These are phyloP conservation scores for Mormyrops boulengeri DNA, from an alignment of 2,797 vertebrate species.

Conservation along the genomic window DNA sequence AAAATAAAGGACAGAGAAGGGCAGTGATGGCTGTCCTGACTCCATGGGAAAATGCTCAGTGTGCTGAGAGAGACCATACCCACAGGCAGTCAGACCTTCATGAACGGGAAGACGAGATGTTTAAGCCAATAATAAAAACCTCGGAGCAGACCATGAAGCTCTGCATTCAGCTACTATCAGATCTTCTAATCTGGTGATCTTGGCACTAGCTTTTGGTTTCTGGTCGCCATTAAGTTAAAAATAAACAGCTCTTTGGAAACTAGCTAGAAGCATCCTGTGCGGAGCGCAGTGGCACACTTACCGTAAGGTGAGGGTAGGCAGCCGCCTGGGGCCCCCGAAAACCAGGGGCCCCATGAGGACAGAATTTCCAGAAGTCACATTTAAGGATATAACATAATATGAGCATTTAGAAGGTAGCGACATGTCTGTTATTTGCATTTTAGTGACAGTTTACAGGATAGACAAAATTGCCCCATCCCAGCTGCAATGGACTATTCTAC, in stretches of 20 bases:
- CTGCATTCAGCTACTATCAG: neutral
- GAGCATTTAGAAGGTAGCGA: neutral
- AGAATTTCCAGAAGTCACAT: neutral
- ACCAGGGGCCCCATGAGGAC: neutral
- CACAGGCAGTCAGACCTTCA: neutral
- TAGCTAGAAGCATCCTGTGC: neutral
- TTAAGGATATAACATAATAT: neutral
- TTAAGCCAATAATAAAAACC: neutral
- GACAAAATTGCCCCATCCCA: neutral
- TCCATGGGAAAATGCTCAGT: neutral
- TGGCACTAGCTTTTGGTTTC: neutral
- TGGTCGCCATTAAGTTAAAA: conserved; percentile 2
- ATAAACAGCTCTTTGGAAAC: neutral
- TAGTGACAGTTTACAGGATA: neutral
- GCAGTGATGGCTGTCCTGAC: neutral
- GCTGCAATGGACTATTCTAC: neutral
- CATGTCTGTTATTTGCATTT: neutral
- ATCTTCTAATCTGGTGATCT: neutral
- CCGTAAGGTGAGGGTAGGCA: neutral
- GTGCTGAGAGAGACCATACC: neutral
- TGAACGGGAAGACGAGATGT: neutral
- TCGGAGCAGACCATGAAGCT: neutral
- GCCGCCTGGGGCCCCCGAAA: neutral
- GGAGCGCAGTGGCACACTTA: neutral
- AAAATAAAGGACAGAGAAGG: neutral